phyloP scores from a whole-genome alignment of 2,797 vertebrate species.

The Heteromormyrus szaboi region DNA sequence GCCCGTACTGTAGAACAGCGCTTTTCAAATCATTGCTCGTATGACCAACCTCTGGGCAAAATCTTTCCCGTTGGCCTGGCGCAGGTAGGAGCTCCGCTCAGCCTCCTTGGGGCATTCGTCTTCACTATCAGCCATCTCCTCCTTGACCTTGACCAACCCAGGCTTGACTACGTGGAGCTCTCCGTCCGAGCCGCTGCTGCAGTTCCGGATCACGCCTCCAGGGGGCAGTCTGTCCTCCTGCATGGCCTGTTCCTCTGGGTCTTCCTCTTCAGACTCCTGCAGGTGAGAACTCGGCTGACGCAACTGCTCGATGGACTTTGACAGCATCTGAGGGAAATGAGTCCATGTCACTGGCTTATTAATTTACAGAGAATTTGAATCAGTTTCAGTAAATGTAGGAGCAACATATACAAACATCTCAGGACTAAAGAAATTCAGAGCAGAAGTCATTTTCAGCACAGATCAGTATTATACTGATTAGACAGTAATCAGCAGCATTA shows the following conservation, averaged over 20 bases:
- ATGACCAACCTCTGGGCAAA: slow-evolving; percentile 85
- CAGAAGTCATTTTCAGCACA: neutral
- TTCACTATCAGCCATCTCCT: slow-evolving; percentile 86
- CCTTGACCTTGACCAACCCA: slow-evolving; percentile 88
- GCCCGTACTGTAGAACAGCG: slow-evolving; percentile 37
- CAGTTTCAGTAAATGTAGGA: neutral
- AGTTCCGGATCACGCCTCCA: slow-evolving; percentile 67
- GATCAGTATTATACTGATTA: neutral
- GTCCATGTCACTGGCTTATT: neutral
- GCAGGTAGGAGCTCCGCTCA: slow-evolving; percentile 84
- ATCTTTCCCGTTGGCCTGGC: slow-evolving; percentile 94
- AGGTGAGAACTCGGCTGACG: slow-evolving; percentile 86
- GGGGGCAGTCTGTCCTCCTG: slow-evolving; percentile 79
- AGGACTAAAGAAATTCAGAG: neutral
- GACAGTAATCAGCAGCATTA: neutral
- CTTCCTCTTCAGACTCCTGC: slow-evolving; percentile 91
- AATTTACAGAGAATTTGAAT: neutral
- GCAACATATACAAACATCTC: neutral
- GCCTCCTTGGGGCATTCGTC: slow-evolving; percentile 81
- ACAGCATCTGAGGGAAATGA: slow-evolving; percentile 82
- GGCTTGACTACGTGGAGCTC: slow-evolving; percentile 64
- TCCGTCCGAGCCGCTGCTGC: slow-evolving; percentile 63
- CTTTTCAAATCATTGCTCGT: slow-evolving; percentile 87
- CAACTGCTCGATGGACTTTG: slow-evolving; percentile 94
- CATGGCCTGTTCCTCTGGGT: slow-evolving; percentile 68